These are phyloP conservation scores for Tenebrio molitor DNA, from an alignment of 1,140 invertebrate genomes.

Conservation along the genomic window DNA sequence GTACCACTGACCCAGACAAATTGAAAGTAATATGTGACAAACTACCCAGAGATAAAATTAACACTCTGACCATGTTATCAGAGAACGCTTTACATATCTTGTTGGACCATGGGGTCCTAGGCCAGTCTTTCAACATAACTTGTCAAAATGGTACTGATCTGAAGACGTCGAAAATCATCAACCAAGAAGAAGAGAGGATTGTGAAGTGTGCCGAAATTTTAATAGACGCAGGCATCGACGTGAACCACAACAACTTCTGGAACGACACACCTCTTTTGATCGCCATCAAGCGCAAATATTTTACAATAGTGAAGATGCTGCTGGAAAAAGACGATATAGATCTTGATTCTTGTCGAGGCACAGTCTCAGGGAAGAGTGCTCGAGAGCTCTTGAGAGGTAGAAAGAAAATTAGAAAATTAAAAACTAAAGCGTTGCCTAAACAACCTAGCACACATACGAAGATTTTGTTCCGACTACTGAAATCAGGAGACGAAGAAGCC, in stretches of 20 bases:
- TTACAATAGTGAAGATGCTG: constrained; percentile 44
- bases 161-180: constrained; percentile 44
- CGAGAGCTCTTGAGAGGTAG: constrained; percentile 48
- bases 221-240: constrained; percentile 47
- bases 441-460: too few relatives aligned
- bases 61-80: constrained; percentile 50
- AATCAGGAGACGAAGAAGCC: constrained; percentile 48
- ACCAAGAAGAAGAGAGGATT: constrained; percentile 44
- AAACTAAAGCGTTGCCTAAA: too few relatives aligned
- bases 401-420: too few relatives aligned
- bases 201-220: constrained; percentile 48
- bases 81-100: constrained; percentile 56
- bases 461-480: constrained; percentile 50
- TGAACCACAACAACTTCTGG: constrained; percentile 56
- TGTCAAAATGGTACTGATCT: constrained; percentile 51
- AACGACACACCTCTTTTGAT: constrained; percentile 53
- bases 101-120: constrained; percentile 46
- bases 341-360: constrained; percentile 48
- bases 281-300: constrained; percentile 48
- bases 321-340: constrained; percentile 43
- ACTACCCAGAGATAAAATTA: constrained; percentile 27
- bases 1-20: constrained; percentile 31
- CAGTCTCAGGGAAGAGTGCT: constrained; percentile 28
- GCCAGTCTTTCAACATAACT: constrained; percentile 41
- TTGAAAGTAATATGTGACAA: constrained; percentile 22